These are phyloP conservation scores for Scalopus aquaticus DNA, from an alignment of 2,113 vertebrate genomes.

Conservation along the genomic window DNA sequence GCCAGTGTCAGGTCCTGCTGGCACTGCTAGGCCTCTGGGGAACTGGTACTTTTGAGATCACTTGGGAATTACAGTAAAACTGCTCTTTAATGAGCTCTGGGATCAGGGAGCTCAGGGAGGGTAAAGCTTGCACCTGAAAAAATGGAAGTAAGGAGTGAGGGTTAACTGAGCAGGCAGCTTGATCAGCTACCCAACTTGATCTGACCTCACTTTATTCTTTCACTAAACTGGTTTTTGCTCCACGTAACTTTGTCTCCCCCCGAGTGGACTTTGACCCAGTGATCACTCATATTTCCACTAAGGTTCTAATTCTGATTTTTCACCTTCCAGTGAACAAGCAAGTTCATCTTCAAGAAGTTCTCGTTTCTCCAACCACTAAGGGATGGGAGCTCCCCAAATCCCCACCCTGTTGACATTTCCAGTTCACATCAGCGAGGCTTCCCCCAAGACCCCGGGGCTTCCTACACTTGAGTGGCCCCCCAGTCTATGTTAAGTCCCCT, in stretches of 20 bases:
- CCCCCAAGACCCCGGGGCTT: fast-evolving
- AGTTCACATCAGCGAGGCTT: no score
- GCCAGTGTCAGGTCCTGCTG: background rate
- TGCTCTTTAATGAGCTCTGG: background rate
- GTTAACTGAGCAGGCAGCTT: background rate
- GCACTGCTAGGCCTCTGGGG: background rate
- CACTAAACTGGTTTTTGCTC: background rate
- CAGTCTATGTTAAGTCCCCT: background rate
- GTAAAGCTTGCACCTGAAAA: background rate
- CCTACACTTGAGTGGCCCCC: fast-evolving
- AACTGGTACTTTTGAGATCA: background rate
- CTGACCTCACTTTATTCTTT: background rate
- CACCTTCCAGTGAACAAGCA: background rate
- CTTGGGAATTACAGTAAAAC: background rate
- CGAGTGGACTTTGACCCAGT: background rate
- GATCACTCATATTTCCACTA: background rate
- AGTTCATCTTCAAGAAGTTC: background rate
- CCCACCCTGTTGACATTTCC: fast-evolving
- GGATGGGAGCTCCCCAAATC: background rate
- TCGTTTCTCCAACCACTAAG: background rate
- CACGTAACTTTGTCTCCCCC: background rate
- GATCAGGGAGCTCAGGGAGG: fast-evolving
- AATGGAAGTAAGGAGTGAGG: fast-evolving
- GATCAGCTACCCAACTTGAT: background rate
- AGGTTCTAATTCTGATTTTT: background rate